A percentile compares a stretch with the other conserved stretches of the same genome.
Conservation (phyloP, 1,140 invertebrate genomes). For the Polyergus mexicanus region DNA sequence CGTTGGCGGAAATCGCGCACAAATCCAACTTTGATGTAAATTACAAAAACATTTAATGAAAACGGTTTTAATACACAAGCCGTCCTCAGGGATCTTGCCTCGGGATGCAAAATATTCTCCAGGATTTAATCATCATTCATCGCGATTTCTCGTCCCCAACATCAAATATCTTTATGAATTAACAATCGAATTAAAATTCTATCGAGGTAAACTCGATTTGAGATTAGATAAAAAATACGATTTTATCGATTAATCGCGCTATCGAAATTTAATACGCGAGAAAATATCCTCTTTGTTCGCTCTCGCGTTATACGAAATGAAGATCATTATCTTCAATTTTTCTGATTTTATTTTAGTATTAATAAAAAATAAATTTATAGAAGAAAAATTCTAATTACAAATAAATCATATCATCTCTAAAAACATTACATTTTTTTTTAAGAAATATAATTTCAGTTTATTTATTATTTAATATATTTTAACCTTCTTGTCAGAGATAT, state of each 20-base stretch:
- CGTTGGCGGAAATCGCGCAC: neutral
- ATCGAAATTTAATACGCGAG: neutral
- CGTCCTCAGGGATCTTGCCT: neutral
- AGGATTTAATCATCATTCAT: conserved; percentile 5
- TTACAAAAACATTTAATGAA: conserved; percentile 23
- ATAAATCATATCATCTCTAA: too few species aligned
- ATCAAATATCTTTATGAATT: neutral
- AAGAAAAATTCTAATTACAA: neutral
- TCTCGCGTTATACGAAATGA: neutral
- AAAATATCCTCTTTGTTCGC: neutral
- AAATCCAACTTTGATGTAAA: neutral
- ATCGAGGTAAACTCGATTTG: neutral
- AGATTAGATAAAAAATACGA: neutral
- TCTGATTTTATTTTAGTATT: neutral
- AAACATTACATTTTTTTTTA: too few species aligned
- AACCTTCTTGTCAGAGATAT: neutral
- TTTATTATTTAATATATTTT: too few species aligned
- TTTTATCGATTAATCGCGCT: neutral
- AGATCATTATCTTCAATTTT: neutral
- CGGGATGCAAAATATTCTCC: neutral
- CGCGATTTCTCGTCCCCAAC: neutral
- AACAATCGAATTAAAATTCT: neutral
- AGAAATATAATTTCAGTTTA: too few species aligned
- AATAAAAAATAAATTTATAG: neutral
- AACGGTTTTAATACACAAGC: neutral